A percentile compares a stretch with the other conserved stretches of the same genome.
Evolutionary conservation across 2,888 invertebrate genomes (phyloP).

Genomic region (Apamea sordens): DNA sequence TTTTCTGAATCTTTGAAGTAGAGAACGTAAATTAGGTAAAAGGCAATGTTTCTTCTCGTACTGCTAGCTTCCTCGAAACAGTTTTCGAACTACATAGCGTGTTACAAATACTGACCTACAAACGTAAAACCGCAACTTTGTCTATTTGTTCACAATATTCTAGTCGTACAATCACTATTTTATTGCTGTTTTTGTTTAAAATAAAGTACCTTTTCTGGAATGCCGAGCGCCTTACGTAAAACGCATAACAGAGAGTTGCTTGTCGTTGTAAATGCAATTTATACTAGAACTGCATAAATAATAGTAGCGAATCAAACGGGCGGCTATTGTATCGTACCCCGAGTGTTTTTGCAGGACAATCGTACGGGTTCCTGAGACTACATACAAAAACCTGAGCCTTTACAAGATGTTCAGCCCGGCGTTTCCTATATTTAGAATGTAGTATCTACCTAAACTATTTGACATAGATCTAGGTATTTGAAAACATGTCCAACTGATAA

Average conservation of each 20-base stretch:
- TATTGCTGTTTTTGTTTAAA: constrained; percentile 41
- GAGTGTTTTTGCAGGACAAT: constrained; percentile 1
- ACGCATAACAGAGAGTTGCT: constrained; percentile 47
- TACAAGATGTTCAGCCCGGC: background rate
- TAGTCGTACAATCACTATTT: constrained; percentile 46
- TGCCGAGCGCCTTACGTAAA: constrained; percentile 51
- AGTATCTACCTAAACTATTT: background rate
- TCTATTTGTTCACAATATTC: constrained; percentile 56
- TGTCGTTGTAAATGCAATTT: constrained; percentile 36
- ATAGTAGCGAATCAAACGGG: background rate
- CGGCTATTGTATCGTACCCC: background rate
- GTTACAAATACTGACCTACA: constrained; percentile 48
- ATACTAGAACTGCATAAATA: constrained; percentile 35
- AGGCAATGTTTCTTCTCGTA: constrained; percentile 12
- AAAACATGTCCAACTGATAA: background rate
- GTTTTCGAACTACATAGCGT: constrained; percentile 52
- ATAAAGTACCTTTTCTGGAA: constrained; percentile 18
- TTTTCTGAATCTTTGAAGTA: constrained; percentile 23
- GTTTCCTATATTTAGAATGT: background rate
- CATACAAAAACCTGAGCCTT: background rate
- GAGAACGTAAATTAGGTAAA: constrained; percentile 18
- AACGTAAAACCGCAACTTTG: constrained; percentile 54
- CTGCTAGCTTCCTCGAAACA: constrained; percentile 36
- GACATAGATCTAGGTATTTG: background rate
- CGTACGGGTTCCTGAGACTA: background rate